Percentiles rank a stretch among this genome's conserved stretches.
phyloP scores from a whole-genome alignment of 2,888 invertebrate species.

The Sphinx pinastri region DNA sequence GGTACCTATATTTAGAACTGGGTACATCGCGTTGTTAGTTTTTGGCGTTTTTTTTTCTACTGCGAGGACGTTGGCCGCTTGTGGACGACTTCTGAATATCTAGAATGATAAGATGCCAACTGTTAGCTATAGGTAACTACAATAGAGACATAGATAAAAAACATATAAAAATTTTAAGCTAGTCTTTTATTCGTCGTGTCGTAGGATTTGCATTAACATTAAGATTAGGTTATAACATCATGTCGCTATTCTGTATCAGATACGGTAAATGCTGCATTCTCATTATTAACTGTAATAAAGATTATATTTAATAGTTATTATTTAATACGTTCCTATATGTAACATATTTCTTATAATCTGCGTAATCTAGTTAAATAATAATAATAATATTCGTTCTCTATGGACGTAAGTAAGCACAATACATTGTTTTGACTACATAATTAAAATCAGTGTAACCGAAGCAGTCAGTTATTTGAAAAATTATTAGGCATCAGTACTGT shows the following conservation, averaged over 20 bases:
- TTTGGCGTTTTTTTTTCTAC: constrained; percentile 1
- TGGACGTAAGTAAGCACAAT: too few relatives aligned
- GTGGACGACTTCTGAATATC: constrained; percentile 13
- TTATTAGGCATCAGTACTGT: too few relatives aligned
- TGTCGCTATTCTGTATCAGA: constrained; percentile 12
- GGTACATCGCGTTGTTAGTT: not conserved
- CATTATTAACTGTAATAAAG: constrained; percentile 38
- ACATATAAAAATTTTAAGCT: not conserved
- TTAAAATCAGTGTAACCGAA: too few relatives aligned
- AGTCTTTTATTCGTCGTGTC: constrained; percentile 1
- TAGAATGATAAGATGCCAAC: not conserved
- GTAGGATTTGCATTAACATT: constrained; percentile 6
- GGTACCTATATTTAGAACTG: not conserved
- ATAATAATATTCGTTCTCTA: too few relatives aligned
- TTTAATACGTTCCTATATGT: not conserved
- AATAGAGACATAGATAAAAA: not conserved
- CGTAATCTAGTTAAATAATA: too few relatives aligned
- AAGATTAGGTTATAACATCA: not conserved
- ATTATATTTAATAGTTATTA: constrained; percentile 33
- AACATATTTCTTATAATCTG: not conserved
- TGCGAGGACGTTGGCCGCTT: not conserved
- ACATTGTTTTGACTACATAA: too few relatives aligned
- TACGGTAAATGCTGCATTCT: constrained; percentile 29
- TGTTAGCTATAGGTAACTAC: constrained; percentile 9
- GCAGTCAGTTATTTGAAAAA: too few relatives aligned